These are phyloP conservation scores for Lepidochitona cinerea DNA, from an alignment of 2,888 invertebrate genomes.

Conservation along the genomic window DNA sequence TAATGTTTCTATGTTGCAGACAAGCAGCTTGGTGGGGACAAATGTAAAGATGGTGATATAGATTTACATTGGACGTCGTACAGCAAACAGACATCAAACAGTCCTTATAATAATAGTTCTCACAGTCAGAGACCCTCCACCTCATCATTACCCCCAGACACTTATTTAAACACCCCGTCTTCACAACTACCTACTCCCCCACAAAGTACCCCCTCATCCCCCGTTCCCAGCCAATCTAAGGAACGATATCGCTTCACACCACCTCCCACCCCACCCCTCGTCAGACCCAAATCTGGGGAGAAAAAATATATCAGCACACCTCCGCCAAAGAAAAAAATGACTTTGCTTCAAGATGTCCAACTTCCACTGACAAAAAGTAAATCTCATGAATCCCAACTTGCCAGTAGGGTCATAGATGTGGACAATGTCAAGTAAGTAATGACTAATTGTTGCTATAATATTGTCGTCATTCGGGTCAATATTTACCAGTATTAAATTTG, in stretches of 20 bases:
- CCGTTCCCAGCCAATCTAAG: constrained; percentile 39
- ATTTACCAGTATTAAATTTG: too few species aligned
- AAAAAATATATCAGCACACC: constrained; percentile 85
- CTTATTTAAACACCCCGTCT: constrained; percentile 67
- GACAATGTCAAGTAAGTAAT: constrained; percentile 59
- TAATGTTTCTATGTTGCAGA: too few species aligned
- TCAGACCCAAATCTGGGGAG: constrained; percentile 65
- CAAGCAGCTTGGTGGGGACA: constrained; percentile 76
- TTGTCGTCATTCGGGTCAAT: too few species aligned
- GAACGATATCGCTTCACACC: constrained; percentile 70
- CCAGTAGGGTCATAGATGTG: constrained; percentile 75
- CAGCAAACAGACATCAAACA: constrained; percentile 67
- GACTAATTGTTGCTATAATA: background rate
- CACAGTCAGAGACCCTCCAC: constrained; percentile 47
- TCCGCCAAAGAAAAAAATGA: constrained; percentile 83
- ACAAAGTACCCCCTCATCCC: constrained; percentile 67
- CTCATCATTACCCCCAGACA: constrained; percentile 60
- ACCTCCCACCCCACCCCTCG: constrained; percentile 74
- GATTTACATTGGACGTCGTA: constrained; percentile 90
- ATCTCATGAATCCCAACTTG: constrained; percentile 92
- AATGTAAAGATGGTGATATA: constrained; percentile 75
- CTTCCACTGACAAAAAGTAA: constrained; percentile 85
- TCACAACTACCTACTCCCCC: constrained; percentile 72
- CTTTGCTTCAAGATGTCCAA: constrained; percentile 76
- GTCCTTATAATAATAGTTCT: constrained; percentile 65